phyloP scores from a whole-genome alignment of 2,113 vertebrate genomes.

The rat (Rattus norvegicus) region DNA sequence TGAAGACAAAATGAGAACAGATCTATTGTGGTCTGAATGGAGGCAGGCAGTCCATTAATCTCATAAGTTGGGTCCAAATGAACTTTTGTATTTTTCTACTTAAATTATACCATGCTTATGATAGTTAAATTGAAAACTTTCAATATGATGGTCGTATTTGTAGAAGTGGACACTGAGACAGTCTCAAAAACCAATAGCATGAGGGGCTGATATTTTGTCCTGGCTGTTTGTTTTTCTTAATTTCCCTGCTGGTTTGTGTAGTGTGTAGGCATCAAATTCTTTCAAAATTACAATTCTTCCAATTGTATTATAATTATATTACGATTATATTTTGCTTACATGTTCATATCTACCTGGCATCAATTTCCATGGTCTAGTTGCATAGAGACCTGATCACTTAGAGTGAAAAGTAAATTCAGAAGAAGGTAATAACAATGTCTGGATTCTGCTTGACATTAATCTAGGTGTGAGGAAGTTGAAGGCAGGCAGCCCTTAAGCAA shows the following conservation, averaged over 20 bases:
- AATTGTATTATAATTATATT: too few relatives aligned
- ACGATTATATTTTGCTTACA: too few relatives aligned
- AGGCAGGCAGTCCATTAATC: constrained; percentile 14
- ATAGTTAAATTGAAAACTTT: constrained; percentile 31
- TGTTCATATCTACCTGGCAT: background rate
- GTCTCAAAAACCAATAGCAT: background rate
- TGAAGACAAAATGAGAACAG: constrained; percentile 7
- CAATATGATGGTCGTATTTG: background rate
- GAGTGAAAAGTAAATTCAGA: background rate
- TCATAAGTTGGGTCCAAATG: constrained; percentile 29
- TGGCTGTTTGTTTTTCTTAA: background rate
- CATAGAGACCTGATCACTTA: background rate
- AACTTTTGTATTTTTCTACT: constrained; percentile 33
- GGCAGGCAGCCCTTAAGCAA: background rate
- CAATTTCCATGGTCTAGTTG: background rate
- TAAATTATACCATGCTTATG: background rate
- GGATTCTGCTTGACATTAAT: background rate
- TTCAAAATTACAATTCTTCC: constrained; percentile 7
- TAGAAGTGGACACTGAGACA: constrained; percentile 25
- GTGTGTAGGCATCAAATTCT: background rate
- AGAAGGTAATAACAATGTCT: background rate
- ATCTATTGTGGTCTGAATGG: background rate
- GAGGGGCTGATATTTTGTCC: background rate
- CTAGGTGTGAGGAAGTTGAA: background rate
- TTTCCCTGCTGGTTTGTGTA: background rate